Conservation (phyloP, 2,797 vertebrate species). For the Arvicola amphibius region DNA sequence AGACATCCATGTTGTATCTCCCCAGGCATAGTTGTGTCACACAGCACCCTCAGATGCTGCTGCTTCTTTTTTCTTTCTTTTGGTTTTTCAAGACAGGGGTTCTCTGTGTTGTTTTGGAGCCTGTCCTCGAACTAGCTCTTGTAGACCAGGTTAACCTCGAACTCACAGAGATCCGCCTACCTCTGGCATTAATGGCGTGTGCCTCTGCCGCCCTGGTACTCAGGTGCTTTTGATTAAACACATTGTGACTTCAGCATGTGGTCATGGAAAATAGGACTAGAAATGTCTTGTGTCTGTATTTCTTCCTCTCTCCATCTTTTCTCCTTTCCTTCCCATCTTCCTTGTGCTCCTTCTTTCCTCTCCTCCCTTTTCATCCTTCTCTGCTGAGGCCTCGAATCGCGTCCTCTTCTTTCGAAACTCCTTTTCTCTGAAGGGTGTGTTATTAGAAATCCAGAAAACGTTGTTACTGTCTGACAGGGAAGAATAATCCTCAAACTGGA, state of each 20-base stretch:
- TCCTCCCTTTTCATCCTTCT: not conserved
- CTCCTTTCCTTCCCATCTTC: too few relatives aligned
- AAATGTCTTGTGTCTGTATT: not conserved
- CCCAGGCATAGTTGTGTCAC: not conserved
- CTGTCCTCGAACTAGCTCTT: too few relatives aligned
- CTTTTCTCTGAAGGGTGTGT: not conserved
- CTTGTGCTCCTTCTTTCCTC: not conserved
- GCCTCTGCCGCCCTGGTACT: too few relatives aligned
- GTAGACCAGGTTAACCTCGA: too few relatives aligned
- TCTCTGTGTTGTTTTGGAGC: too few relatives aligned
- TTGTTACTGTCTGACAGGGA: not conserved
- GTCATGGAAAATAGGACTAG: not conserved
- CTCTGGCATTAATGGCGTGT: too few relatives aligned
- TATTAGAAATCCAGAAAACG: not conserved
- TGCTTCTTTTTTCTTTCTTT: too few relatives aligned
- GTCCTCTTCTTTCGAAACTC: constrained; percentile 2
- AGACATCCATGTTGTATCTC: not conserved
- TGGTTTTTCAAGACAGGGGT: too few relatives aligned
- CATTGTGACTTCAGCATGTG: not conserved
- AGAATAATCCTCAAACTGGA: not conserved
- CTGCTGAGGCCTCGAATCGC: not conserved
- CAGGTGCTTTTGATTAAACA: constrained; percentile 19
- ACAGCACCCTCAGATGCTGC: not conserved
- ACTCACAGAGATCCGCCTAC: too few relatives aligned
- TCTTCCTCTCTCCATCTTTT: not conserved